Percentiles rank a stretch among this genome's conserved stretches.
phyloP scores from a whole-genome alignment of 2,888 invertebrate genomes.

The Plutella xylostella region DNA sequence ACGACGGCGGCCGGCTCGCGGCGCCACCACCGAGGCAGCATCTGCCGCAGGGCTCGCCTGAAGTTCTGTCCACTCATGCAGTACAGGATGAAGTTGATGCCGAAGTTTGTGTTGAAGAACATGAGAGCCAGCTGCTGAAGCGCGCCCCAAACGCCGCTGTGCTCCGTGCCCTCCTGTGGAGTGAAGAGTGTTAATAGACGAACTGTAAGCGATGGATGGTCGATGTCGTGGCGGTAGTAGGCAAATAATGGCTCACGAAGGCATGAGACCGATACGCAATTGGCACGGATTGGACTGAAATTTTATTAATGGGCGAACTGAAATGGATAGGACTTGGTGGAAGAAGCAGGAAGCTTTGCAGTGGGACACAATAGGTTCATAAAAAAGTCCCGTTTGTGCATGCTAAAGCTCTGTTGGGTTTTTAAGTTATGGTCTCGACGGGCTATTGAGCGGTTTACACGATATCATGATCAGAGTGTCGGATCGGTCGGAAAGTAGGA shows the following conservation, averaged over 20 bases:
- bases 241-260: not conserved
- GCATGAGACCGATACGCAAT: not conserved
- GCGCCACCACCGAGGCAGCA: conserved; percentile 28
- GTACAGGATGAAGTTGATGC: conserved; percentile 85
- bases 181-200: conserved; percentile 13
- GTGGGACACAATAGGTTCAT: no score
- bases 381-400: no score
- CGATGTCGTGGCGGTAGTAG: not conserved
- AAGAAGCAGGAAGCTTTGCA: no score
- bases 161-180: conserved; percentile 28
- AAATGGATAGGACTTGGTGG: no score
- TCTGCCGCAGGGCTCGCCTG: conserved; percentile 64
- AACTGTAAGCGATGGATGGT: not conserved
- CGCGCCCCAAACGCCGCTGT: conserved; percentile 57
- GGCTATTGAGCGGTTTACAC: no score
- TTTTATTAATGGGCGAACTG: no score
- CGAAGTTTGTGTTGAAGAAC: conserved; percentile 85
- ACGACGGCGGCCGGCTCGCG: conserved; percentile 17
- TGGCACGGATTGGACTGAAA: no score
- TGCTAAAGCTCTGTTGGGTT: no score
- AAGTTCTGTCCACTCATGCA: conserved; percentile 87
- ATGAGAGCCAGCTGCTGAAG: conserved; percentile 75
- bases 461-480: no score
- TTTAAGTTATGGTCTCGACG: no score
- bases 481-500: no score